Base-by-base conservation (phyloP, 1,140 invertebrate genomes). In the Latrodectus geometricus region DNA sequence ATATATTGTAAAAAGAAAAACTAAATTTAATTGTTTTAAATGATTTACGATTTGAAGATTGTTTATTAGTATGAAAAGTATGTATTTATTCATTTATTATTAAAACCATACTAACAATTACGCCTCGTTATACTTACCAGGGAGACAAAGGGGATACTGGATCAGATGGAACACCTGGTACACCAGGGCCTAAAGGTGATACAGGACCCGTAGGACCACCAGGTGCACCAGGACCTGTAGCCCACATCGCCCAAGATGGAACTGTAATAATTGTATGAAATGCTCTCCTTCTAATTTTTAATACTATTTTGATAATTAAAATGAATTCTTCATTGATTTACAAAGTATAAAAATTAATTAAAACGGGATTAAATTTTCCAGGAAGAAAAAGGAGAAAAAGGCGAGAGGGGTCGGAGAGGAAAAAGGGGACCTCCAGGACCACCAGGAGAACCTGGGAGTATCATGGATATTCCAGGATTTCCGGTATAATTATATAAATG, bases 301-400 rank as follows among this genome's bases (percentile, higher is more conserved):
- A 14, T 70, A 70, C 2, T 20, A 9, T 9, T 70, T 12, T 70
- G 12, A 4, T 70, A 5, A 17, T 70, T 70, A n/a, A n/a, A n/a
- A n/a, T n/a, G n/a, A n/a, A n/a, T n/a, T n/a, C n/a, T 61, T 61
- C 17, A 0, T 61, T 61, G 2, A 14, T 61, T 1, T 61, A 14
- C 17, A 14, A 4, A 8, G 54, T 14, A 61, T 11, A 8, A 61
- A 61, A 61, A 35, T 35, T 35, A 5, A 35, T 1, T 1, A 35
- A 35, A 35, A 35, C 35, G 35, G 35, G 5, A 35, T 35, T 35
- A 35, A 35, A 35, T 35, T 35, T 35, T 52, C 21, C 56, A 88
- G 76, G 88, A 82, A 73, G 88, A 88, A 35, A 72, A 81, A 52
- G 88, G 87, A 8, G 88, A 88, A 14, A 78, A 65, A 54, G 88